phyloP scores from a whole-genome alignment of 2,888 invertebrate genomes.

The Oxytorus armatus region DNA sequence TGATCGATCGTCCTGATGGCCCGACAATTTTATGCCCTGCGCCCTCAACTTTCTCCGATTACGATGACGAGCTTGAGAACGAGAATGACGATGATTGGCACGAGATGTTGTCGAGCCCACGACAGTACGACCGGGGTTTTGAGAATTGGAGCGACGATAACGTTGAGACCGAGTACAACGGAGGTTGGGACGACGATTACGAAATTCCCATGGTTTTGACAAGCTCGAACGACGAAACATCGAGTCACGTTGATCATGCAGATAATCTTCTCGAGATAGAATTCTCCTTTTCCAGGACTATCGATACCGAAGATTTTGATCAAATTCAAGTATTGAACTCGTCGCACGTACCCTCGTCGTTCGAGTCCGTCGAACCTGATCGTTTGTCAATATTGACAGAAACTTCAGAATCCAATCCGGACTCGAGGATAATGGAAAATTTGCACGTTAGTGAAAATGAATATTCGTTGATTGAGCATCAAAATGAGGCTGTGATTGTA shows the following conservation, averaged over 20 bases:
- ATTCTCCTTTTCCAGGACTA: constrained; percentile 22
- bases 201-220: constrained; percentile 23
- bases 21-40: constrained; percentile 72
- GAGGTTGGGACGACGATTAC: constrained; percentile 64
- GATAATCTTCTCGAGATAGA: constrained; percentile 1
- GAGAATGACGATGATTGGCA: constrained; percentile 25
- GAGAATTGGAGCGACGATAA: constrained; percentile 24
- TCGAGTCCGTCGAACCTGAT: not conserved
- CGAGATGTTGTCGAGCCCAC: not conserved
- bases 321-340: constrained; percentile 18
- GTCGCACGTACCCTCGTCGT: constrained; percentile 20
- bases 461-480: constrained; percentile 25
- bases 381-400: not conserved
- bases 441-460: not conserved
- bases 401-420: not conserved
- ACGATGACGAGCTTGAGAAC: constrained; percentile 54
- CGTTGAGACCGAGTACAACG: constrained; percentile 28
- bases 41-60: constrained; percentile 67
- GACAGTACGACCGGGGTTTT: constrained; percentile 19
- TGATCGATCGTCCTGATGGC: constrained; percentile 72
- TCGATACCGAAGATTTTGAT: constrained; percentile 35
- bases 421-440: not conserved
- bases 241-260: not conserved
- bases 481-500: constrained; percentile 7
- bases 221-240: not conserved